Evolutionary conservation across 2,888 invertebrate genomes (phyloP), one percentile per base, ranked within the genome.

Genomic region (Orgyia antiqua): DNA sequence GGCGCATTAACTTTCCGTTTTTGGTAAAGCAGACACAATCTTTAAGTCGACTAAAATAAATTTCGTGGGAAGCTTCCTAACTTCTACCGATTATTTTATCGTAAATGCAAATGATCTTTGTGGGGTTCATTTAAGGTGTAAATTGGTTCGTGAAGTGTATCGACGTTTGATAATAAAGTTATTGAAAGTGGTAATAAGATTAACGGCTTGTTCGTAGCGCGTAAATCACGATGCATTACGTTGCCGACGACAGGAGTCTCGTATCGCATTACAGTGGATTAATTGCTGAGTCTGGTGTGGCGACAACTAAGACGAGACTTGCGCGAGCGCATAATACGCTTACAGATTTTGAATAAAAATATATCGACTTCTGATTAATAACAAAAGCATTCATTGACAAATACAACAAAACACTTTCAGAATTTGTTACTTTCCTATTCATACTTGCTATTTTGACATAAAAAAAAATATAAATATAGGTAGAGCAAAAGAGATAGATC

Each of bases 101-200:
- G 46, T 57, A 44, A 58, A 49, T 59, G 52, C 60, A 63, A 72
- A 72, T 66, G 58, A 61, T 49, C 66, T 49, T 45, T 73, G 59
- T 45, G 63, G 47, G 45, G 56, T 58, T 42, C 36, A 42, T 58
- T 31, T 47, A 78, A 73, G 71, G 76, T 74, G 47, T 62, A 75
- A 60, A 73, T 69, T 82, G 47, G 71, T 59, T 40, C 65, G 72
- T 54, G 46, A 47, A 47, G 55, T 44, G 55, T 58, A 56, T 64
- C 51, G 53, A 67, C 59, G 62, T 58, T 64, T 63, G 68, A 73
- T 84, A 75, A 83, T 83, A 76, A 82, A 82, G 80, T 84, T 84
- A 84, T 84, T 79, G 80, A 79, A 82, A 82, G 82, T 80, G 82
- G 78, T 83, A 83, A 83, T 83, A 84, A 84, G 84, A 84, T 84